A percentile compares a stretch with the other conserved stretches of the same genome.
Evolutionary conservation across 2,113 vertebrate genomes (phyloP).

Genomic region (Piprites chloris): DNA sequence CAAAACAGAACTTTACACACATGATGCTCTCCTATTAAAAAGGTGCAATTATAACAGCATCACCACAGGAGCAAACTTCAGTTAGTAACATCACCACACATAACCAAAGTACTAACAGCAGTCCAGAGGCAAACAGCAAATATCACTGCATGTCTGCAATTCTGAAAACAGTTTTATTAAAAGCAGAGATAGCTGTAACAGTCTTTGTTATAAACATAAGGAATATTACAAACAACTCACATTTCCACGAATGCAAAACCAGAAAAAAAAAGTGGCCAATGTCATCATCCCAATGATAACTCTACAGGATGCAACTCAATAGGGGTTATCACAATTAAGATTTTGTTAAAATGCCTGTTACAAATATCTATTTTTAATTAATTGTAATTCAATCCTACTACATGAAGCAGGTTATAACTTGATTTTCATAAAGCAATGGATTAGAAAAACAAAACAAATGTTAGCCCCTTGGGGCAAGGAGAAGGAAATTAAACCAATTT

Average conservation of each 20-base stretch:
- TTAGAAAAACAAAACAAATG: background rate
- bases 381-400: background rate
- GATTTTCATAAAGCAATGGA: background rate
- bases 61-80: background rate
- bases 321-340: slow-evolving; percentile 25
- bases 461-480: background rate
- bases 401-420: background rate
- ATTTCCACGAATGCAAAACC: background rate
- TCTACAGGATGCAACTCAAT: background rate
- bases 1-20: background rate
- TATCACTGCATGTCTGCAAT: accelerated
- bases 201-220: background rate
- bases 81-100: background rate
- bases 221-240: slow-evolving; percentile 50
- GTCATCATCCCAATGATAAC: background rate
- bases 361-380: slow-evolving; percentile 54
- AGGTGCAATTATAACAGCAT: background rate
- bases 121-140: background rate
- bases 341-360: slow-evolving; percentile 64
- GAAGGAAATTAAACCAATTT: background rate
- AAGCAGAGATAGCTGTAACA: background rate
- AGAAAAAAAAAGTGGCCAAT: background rate
- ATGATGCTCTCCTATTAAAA: background rate
- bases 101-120: background rate
- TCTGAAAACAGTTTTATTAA: background rate